Evolutionary conservation across 2,888 invertebrate genomes (phyloP).

Genomic region (Drosophila stalkeri): DNA sequence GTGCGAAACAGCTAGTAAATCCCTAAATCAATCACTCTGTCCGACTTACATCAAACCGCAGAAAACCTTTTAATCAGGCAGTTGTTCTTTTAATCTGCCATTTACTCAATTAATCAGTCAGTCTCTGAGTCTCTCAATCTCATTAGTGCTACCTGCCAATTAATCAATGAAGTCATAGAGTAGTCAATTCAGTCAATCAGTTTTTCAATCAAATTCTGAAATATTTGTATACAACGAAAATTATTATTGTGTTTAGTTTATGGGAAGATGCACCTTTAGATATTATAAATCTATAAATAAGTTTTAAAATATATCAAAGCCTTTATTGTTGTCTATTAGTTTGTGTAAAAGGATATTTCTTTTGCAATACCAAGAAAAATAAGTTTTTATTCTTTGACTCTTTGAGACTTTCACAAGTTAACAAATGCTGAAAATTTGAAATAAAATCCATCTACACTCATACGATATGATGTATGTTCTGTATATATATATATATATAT

Average conservation of each 20-base stretch:
- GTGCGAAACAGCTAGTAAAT: too few relatives aligned
- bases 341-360: neutral
- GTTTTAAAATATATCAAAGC: neutral
- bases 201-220: neutral
- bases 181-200: neutral
- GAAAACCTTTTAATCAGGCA: too few relatives aligned
- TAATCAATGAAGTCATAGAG: neutral
- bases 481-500: too few relatives aligned
- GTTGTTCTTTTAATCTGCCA: neutral
- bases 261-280: too few relatives aligned
- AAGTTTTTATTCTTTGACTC: neutral
- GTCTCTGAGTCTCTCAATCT: too few relatives aligned
- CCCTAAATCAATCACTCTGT: too few relatives aligned
- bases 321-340: neutral
- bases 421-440: conserved; percentile 3
- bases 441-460: conserved; percentile 8
- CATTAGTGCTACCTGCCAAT: neutral
- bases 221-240: neutral
- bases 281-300: neutral
- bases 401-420: neutral
- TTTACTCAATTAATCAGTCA: neutral
- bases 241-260: too few relatives aligned
- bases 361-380: neutral
- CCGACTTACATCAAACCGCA: neutral
- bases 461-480: conserved; percentile 4